Evolutionary conservation across 2,113 vertebrate species (phyloP).

Genomic region (Coptodon bakossiorum): DNA sequence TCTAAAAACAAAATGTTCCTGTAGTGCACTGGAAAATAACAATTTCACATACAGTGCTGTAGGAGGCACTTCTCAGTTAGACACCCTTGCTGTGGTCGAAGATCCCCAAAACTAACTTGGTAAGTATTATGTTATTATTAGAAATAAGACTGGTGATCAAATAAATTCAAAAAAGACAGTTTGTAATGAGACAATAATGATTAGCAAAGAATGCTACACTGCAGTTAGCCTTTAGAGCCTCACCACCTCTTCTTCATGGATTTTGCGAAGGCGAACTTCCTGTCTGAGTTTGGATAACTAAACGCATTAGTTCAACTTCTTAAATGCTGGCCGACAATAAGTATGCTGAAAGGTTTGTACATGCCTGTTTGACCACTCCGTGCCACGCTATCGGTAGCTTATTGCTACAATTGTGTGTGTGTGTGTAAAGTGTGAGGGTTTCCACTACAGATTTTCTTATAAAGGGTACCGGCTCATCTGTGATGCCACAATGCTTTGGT

Average conservation of each 20-base stretch:
- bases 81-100: neutral
- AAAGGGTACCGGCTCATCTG: conserved; percentile 16
- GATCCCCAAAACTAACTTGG: neutral
- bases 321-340: conserved; percentile 63
- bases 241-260: conserved; percentile 14
- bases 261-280: conserved; percentile 67
- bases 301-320: conserved; percentile 69
- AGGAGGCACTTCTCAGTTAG: neutral
- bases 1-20: neutral
- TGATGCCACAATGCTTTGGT: conserved; percentile 37
- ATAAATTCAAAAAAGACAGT: neutral
- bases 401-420: neutral
- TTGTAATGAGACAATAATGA: neutral
- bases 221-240: conserved; percentile 14
- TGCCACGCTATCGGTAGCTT: conserved; percentile 59
- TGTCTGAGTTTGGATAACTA: conserved; percentile 58
- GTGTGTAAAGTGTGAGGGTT: neutral
- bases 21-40: neutral
- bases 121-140: neutral
- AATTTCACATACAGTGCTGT: neutral
- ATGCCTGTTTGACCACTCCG: conserved; percentile 46
- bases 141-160: neutral
- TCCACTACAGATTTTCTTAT: conserved; percentile 5
- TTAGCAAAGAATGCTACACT: neutral
- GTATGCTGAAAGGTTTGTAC: conserved; percentile 52